A percentile compares a stretch with the other conserved stretches of the same genome.
Conservation (phyloP, 2,797 vertebrate genomes). For the Hipposideros larvatus region DNA sequence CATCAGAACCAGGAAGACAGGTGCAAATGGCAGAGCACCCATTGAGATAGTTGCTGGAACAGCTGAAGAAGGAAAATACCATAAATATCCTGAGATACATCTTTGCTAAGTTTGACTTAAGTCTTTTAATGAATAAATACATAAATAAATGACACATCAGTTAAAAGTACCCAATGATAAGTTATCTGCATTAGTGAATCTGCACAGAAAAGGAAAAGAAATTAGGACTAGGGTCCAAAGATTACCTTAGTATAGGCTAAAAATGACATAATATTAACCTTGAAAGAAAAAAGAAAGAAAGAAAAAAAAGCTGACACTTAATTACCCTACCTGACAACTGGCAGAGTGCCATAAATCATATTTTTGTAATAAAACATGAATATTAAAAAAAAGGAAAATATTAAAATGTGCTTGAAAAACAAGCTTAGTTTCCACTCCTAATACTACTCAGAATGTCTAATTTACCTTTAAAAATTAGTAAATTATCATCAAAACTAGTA, state of each 20-base stretch:
- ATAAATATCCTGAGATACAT: not conserved
- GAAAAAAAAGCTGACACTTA: not conserved
- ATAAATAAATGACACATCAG: not conserved
- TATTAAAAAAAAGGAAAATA: slow-evolving; percentile 48
- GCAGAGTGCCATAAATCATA: slow-evolving; percentile 1
- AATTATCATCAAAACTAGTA: not conserved
- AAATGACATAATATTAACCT: not conserved
- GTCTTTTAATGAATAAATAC: slow-evolving; percentile 36
- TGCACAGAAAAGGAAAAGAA: slow-evolving; percentile 13
- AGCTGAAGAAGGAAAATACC: not conserved
- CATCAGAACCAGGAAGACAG: not conserved
- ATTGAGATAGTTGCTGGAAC: not conserved
- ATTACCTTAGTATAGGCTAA: not conserved
- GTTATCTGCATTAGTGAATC: not conserved
- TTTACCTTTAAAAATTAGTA: slow-evolving; percentile 51
- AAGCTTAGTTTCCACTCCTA: not conserved
- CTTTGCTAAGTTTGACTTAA: not conserved
- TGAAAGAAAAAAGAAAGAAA: not conserved
- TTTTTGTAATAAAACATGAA: not conserved
- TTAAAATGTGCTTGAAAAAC: not conserved
- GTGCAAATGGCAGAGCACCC: not conserved
- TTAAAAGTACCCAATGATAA: slow-evolving; percentile 20
- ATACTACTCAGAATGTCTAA: slow-evolving; percentile 24
- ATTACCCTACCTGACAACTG: not conserved
- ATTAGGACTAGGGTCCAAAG: not conserved